Evolutionary conservation across 2,113 vertebrate species (phyloP), one percentile per base, ranked within the genome.

Genomic region (Myotis yumanensis): DNA sequence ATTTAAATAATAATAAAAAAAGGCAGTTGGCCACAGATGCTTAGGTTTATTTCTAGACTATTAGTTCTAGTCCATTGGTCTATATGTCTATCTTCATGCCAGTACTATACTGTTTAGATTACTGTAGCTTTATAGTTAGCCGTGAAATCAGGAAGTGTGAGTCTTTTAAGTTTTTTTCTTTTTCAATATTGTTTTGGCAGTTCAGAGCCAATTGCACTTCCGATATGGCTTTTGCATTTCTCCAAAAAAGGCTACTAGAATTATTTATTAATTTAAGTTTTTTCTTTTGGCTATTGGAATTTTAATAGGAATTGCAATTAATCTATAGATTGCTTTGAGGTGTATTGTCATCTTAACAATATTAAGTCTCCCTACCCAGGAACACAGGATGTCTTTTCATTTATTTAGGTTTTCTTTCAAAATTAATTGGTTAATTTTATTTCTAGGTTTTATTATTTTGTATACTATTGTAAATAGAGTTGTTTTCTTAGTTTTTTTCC

Each of bases 401-500:
- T 88, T 86, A 69, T 69, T 51, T 75, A 85, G 46, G 28, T 66
- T 14, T 81, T 85, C 12, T 46, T 68, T 51, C 59, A 62, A 11
- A 62, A 62, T 62, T 62, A 28, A 62, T 62, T 32, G n/a, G 10
- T 82, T 91, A 86, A 68, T 57, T 86, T 93, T 88, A 94, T 94
- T 92, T 25, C 59, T 62, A 30, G 25, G 3, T 57, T 89, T 73
- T 40, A 62, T 75, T 83, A 4, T 89, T 89, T 64, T 89, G 40
- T 15, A 35, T 64, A 69, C 8, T 54, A 30, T 54, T 73, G 1
- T 73, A 62, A 68, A 75, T 25, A 37, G 18, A 86, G 73, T 89
- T 91, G 4, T 68, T 93, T 52, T 90, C 64, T 77, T 75, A 59
- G 52, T 85, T 89, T 95, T 46, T n/a, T 20, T 79, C 91, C 59